Evolutionary conservation across 2,113 vertebrate genomes (phyloP).

Genomic region (Oryzias celebensis): DNA sequence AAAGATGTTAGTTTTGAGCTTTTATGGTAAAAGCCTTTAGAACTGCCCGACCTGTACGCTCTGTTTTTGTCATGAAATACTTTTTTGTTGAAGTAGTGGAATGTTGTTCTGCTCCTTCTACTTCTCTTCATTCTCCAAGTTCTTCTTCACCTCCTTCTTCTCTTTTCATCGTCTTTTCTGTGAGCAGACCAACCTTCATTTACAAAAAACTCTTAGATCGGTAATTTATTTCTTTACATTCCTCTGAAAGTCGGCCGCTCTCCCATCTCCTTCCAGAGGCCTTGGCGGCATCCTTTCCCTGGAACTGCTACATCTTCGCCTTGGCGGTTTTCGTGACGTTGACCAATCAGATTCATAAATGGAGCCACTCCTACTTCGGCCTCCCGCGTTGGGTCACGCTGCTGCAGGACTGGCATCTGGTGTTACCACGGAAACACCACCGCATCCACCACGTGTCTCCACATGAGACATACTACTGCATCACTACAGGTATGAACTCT

Average conservation of each 20-base stretch:
- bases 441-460: constrained; percentile 81
- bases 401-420: constrained; percentile 78
- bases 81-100: no score
- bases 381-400: constrained; percentile 77
- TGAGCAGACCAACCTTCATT: not conserved
- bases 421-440: constrained; percentile 80
- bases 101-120: no score
- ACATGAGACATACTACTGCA: constrained; percentile 81
- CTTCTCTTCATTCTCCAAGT: no score
- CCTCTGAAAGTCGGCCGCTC: not conserved
- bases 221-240: not conserved
- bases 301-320: constrained; percentile 78
- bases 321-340: constrained; percentile 78
- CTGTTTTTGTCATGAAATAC: no score
- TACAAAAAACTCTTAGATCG: no score
- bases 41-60: no score
- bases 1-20: no score
- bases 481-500: constrained; percentile 75
- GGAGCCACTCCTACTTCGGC: constrained; percentile 81
- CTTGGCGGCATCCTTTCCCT: constrained; percentile 70
- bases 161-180: constrained; percentile 7
- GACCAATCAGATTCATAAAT: constrained; percentile 84
- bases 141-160: not conserved
- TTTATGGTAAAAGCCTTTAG: no score
- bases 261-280: constrained; percentile 59